Evolutionary conservation across 2,888 invertebrate species (phyloP).

Genomic region (Hermodice carunculata): DNA sequence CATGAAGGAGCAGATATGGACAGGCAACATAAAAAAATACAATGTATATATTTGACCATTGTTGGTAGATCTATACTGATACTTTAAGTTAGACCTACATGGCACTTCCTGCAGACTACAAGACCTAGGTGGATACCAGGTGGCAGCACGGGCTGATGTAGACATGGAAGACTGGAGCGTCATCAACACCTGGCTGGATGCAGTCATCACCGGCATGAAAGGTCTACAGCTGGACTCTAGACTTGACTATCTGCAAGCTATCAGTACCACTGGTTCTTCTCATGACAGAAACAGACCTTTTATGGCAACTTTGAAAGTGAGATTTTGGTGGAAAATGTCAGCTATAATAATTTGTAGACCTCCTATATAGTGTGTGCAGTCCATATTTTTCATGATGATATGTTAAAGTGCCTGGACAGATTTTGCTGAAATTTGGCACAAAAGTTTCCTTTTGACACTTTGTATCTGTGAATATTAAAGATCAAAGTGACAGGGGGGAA

Average conservation of each 20-base stretch:
- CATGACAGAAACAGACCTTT: constrained; percentile 49
- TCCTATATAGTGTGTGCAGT: no score
- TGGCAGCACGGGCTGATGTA: constrained; percentile 41
- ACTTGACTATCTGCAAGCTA: constrained; percentile 46
- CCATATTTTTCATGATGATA: no score
- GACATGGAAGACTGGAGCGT: constrained; percentile 53
- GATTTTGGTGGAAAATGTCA: not conserved
- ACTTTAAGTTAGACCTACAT: no score
- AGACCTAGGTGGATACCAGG: constrained; percentile 31
- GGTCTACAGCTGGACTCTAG: constrained; percentile 4
- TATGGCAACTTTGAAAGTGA: constrained; percentile 46
- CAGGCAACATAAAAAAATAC: no score
- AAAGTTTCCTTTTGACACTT: no score
- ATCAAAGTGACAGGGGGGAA: no score
- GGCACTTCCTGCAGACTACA: constrained; percentile 38
- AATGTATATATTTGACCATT: not conserved
- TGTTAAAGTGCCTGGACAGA: no score
- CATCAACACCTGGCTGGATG: constrained; percentile 46
- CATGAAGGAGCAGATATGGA: no score
- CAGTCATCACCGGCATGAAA: constrained; percentile 27
- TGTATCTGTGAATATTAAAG: no score
- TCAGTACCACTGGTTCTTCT: constrained; percentile 26
- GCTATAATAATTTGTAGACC: not conserved
- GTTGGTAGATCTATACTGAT: not conserved
- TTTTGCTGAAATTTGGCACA: no score